Base-by-base conservation (phyloP, 2,888 invertebrate species). In the Imbricaverruca yamaguchii region DNA sequence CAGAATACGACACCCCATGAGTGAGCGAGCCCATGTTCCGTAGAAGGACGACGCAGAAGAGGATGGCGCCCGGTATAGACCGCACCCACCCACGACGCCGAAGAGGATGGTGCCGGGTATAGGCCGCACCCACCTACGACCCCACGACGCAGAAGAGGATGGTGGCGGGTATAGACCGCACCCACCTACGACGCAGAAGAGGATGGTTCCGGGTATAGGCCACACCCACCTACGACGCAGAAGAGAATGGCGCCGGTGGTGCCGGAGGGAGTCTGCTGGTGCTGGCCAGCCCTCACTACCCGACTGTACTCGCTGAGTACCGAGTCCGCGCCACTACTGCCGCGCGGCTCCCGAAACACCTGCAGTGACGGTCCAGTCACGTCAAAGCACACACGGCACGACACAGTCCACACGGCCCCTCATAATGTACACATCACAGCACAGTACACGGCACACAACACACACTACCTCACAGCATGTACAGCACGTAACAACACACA, bases 161-260 rank as follows among this genome's bases (percentile, higher is more conserved):
- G 21, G 63, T 18, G 63, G 2, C 63, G 67, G 81, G 81, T 84
- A 39, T 39, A 39, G 39, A 39, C 39, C 39, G 39, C 39, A 39
- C 86, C 85, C 84, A 89, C 93, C 93, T 8, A 99, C 95, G n/a
- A 99, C 98, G 87, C 97, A 96, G 83, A 98, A 91, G 74, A 99
- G 88, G 53, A 99, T 86, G 0, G 97, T 96, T 10, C 96, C 96
- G 84, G 88, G 39, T 39, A 39, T 39, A 39, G 39, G 4, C 39
- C 39, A 4, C 39, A 39, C 39, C 39, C 39, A 39, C 39, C 39
- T 39, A 39, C 89, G 11, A 86, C 82, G 84, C 83, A 85, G 81
- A 80, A 39, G 39, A 39, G 39, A 39, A 1, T 39, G 39, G 97
- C 96, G 10, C 96, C 96, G 84, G 88, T 89, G 11, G 86, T 82